Evolutionary conservation across 2,113 vertebrate genomes (phyloP).

Genomic region (Antidorcas marsupialis): DNA sequence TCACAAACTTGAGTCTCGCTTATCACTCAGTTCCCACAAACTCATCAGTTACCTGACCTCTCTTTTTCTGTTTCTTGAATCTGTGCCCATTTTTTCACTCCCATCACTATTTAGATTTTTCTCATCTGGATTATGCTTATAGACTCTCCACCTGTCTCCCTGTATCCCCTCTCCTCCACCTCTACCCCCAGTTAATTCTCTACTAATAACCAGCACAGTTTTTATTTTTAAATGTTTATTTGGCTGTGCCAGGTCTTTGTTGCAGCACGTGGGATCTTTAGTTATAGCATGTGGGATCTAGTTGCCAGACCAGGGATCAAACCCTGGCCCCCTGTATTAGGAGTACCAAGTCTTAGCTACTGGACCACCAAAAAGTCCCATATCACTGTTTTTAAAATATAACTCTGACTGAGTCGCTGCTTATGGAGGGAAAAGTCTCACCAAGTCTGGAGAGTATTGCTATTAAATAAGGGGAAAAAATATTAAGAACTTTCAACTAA

Average conservation of each 20-base stretch:
- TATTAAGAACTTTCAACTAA: constrained; percentile 30
- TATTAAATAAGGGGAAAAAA: constrained; percentile 27
- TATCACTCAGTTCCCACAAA: background rate
- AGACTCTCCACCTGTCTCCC: background rate
- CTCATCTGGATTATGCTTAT: background rate
- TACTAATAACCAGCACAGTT: background rate
- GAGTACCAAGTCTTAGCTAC: background rate
- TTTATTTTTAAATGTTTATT: background rate
- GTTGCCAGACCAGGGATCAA: background rate
- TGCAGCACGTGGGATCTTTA: background rate
- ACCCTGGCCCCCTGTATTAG: background rate
- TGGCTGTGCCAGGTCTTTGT: background rate
- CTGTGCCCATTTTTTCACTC: background rate
- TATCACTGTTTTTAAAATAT: background rate
- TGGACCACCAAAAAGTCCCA: background rate
- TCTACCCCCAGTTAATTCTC: background rate
- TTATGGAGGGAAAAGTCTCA: background rate
- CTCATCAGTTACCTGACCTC: background rate
- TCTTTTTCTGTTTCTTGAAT: background rate
- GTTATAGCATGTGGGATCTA: background rate
- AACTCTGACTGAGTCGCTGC: background rate
- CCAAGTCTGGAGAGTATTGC: background rate
- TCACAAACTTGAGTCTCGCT: background rate
- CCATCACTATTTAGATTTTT: background rate
- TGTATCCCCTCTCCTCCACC: too few species aligned